Percentiles rank a stretch among this genome's conserved stretches.
phyloP scores from a whole-genome alignment of 2,888 invertebrate species.

The Hypercompe scribonia region DNA sequence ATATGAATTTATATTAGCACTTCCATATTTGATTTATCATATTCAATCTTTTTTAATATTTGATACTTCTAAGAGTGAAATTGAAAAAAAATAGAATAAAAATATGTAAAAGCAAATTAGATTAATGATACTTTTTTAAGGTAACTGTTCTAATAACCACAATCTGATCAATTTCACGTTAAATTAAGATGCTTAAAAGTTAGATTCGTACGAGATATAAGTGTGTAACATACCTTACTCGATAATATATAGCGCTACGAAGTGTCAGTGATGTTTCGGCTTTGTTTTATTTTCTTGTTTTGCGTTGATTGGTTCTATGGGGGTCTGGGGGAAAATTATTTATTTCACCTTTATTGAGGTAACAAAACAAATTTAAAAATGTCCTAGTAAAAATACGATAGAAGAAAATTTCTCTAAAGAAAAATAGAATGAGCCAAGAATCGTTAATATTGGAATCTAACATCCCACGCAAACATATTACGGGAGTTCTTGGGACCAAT shows the following conservation, averaged over 20 bases:
- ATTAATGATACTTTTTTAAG: not conserved
- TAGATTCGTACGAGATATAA: not conserved
- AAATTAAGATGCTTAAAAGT: not conserved
- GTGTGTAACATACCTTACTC: conserved; percentile 16
- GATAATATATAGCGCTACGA: conserved; percentile 52
- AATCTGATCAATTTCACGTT: not conserved
- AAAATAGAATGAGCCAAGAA: too few relatives aligned
- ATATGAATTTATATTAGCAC: too few relatives aligned
- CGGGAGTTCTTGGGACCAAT: too few relatives aligned
- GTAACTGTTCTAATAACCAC: too few relatives aligned
- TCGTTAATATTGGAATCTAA: too few relatives aligned
- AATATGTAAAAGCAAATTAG: not conserved
- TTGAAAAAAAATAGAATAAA: not conserved
- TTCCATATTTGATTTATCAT: not conserved
- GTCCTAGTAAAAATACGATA: not conserved
- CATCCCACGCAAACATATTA: too few relatives aligned
- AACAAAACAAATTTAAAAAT: not conserved
- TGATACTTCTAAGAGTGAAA: not conserved
- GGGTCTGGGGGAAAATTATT: conserved; percentile 26
- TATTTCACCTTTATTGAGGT: conserved; percentile 7
- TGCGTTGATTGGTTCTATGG: conserved; percentile 44
- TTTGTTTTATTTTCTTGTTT: conserved; percentile 58
- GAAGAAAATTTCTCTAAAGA: too few relatives aligned
- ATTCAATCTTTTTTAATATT: not conserved
- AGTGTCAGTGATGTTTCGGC: conserved; percentile 62